These are phyloP conservation scores for Xylota segnis DNA, from an alignment of 2,888 invertebrate genomes.

Conservation along the genomic window DNA sequence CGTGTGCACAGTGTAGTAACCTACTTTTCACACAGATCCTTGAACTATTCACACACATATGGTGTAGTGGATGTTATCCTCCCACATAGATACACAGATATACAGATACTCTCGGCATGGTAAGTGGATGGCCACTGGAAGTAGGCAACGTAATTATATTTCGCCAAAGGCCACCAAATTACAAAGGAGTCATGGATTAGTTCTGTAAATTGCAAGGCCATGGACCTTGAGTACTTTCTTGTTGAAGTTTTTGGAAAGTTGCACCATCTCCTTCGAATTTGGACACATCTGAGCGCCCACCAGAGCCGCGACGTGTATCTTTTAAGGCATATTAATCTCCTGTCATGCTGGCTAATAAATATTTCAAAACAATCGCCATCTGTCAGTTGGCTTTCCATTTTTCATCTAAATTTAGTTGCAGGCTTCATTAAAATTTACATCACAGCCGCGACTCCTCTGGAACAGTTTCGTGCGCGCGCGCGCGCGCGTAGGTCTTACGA, in stretches of 20 bases:
- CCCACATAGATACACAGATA: neutral
- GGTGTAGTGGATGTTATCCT: conserved; percentile 9
- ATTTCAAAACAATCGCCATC: conserved; percentile 62
- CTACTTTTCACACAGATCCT: conserved; percentile 59
- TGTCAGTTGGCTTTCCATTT: conserved; percentile 51
- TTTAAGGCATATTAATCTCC: conserved; percentile 43
- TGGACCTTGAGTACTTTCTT: conserved; percentile 16
- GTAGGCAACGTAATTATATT: conserved; percentile 35
- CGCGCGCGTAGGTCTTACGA: conserved; percentile 54
- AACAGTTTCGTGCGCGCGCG: conserved; percentile 3
- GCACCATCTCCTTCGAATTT: neutral
- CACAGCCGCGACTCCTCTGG: conserved; percentile 28
- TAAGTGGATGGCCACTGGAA: conserved; percentile 18
- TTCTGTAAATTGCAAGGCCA: conserved; percentile 44
- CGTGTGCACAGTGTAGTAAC: conserved; percentile 26
- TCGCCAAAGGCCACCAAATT: conserved; percentile 37
- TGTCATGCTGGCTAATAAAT: conserved; percentile 44
- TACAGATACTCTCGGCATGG: neutral
- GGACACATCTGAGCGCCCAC: conserved; percentile 1
- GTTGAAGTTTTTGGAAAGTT: neutral
- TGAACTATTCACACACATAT: conserved; percentile 55
- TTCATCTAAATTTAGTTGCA: conserved; percentile 47
- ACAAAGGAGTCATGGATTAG: conserved; percentile 33
- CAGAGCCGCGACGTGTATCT: neutral
- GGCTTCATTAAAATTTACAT: conserved; percentile 48